A percentile compares a stretch with the other conserved stretches of the same genome.
Conservation (phyloP, 2,888 invertebrate genomes). For the Meiosimyza decipiens region DNA sequence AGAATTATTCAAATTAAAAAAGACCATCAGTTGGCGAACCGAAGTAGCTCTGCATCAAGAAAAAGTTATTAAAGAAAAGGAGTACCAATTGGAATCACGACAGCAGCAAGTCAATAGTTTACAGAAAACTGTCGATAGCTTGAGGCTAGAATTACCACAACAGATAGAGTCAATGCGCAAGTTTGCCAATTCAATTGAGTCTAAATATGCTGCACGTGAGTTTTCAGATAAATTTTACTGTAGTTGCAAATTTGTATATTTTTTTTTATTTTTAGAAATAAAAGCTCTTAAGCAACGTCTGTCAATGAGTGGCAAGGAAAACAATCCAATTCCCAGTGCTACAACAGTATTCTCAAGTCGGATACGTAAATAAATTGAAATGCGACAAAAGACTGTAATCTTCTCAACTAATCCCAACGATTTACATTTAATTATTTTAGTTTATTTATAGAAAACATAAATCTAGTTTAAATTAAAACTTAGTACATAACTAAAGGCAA, state of each 20-base stretch:
- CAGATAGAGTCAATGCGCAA: slow-evolving; percentile 60
- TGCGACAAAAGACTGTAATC: not conserved
- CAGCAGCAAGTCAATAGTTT: slow-evolving; percentile 53
- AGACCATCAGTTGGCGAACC: slow-evolving; percentile 61
- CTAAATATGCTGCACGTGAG: slow-evolving; percentile 63
- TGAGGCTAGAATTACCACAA: slow-evolving; percentile 58
- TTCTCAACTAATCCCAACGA: slow-evolving; percentile 18
- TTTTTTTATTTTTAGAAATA: slow-evolving; percentile 49
- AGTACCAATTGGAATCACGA: slow-evolving; percentile 50
- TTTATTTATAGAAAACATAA: slow-evolving; percentile 7
- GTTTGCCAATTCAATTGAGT: slow-evolving; percentile 58
- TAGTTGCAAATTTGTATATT: not conserved
- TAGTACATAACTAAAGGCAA: slow-evolving; percentile 35
- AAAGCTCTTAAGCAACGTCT: slow-evolving; percentile 41
- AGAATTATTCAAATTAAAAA: slow-evolving; percentile 57
- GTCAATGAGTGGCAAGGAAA: slow-evolving; percentile 40
- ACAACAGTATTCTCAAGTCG: slow-evolving; percentile 2
- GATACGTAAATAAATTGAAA: slow-evolving; percentile 19
- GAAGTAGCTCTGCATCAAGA: slow-evolving; percentile 65
- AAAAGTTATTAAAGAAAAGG: slow-evolving; percentile 58
- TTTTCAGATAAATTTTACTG: not conserved
- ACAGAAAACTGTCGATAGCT: slow-evolving; percentile 51
- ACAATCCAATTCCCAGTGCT: slow-evolving; percentile 15
- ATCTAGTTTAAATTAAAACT: not conserved
- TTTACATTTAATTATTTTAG: slow-evolving; percentile 4